Conservation (phyloP, 2,113 vertebrate species). For the Orthochromis malagaraziensis region DNA sequence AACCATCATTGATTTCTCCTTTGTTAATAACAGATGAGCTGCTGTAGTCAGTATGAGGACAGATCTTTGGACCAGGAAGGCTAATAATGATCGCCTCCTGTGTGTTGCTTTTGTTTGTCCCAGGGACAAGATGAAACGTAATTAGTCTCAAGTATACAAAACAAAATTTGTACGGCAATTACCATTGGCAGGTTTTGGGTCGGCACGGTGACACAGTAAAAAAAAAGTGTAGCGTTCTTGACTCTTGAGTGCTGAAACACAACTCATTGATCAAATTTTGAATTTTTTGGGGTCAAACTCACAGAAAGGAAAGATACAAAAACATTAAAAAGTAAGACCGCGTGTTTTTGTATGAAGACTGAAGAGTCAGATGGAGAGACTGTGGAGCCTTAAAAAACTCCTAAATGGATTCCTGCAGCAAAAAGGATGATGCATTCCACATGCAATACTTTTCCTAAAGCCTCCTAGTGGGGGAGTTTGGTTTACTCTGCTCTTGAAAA, state of each 20-base stretch:
- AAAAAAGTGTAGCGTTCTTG: not conserved
- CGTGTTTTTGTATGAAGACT: not conserved
- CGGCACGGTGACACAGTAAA: not conserved
- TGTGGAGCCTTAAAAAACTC: not conserved
- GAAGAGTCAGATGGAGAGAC: not conserved
- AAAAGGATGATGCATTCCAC: slow-evolving; percentile 21
- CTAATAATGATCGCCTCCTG: slow-evolving; percentile 1
- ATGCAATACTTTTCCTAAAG: slow-evolving; percentile 11
- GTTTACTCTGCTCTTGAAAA: slow-evolving; percentile 33
- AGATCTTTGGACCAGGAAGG: not conserved
- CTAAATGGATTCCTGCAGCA: slow-evolving; percentile 7
- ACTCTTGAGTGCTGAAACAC: not conserved
- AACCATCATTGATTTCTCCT: slow-evolving; percentile 46
- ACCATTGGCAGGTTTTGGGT: not conserved
- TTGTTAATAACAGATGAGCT: slow-evolving; percentile 33
- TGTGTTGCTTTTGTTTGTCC: not conserved
- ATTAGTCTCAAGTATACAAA: slow-evolving; percentile 20
- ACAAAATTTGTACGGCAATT: not conserved
- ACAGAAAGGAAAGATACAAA: not conserved
- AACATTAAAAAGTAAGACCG: not conserved
- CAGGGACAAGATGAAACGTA: not conserved
- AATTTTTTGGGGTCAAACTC: not conserved
- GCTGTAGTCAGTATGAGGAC: not conserved
- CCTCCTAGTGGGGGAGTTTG: not conserved
- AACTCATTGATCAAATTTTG: not conserved